Base-by-base conservation (phyloP, 1,140 invertebrate species). In the Drosophila rhopaloa region DNA sequence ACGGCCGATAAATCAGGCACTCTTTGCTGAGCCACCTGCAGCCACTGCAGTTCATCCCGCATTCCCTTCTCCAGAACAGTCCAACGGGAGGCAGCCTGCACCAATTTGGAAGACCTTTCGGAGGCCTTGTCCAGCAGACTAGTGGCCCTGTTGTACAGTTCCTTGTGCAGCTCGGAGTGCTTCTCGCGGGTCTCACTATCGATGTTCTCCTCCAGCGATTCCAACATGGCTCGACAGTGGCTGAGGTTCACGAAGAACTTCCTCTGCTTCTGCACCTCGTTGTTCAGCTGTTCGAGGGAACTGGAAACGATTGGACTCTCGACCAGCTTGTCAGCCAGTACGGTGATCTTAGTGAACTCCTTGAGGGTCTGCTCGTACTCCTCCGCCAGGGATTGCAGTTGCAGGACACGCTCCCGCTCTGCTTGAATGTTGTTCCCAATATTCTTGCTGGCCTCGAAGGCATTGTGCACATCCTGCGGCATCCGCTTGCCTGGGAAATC, bases 191-290 rank as follows among this genome's bases (percentile, higher is more conserved):
- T 97, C 91, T 96, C 96, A 14, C 93, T 94, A 84, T 97, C 97
- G 11, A 97, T 93, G 92, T 97, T 96, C 71, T 95, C 95, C 92
- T 97, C 97, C 13, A 98, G 90, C 0, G 96, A 97, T 92, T 97
- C 97, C 16, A 98, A 92, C 71, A 97, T 96, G 24, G 95, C 95
- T 79, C 96, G 94, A 79, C 97, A 97, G 65, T 97, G 96, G 80
- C 96, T 97, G 9, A 98, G 92, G 79, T 97, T 97, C 0, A 97
- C 95, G 84, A 98, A 97, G 93, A 97, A 97, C 83, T 97, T 97
- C 44, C 96, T 94, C 85, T 97, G 96, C 83, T 97, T 97, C 76
- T 97, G 96, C 92, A 97, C 96, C 93, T 97, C 97, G 81, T 97
- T 96, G 79, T 96, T 96, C 9, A 97, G 92, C 79, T 97, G 95